Conservation (phyloP, 2,888 invertebrate genomes). For the Pachydiplax longipennis region DNA sequence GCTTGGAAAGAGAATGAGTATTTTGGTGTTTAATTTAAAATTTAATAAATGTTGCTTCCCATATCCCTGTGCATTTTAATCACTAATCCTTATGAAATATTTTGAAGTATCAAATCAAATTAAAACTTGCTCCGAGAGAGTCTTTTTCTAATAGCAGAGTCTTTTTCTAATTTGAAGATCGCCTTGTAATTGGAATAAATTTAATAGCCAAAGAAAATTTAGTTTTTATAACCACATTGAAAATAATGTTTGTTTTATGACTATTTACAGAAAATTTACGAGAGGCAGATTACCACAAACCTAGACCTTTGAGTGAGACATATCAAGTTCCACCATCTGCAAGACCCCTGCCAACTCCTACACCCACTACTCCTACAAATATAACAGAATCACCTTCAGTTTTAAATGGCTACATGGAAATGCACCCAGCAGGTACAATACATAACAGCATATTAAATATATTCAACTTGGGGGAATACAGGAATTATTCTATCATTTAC, state of each 20-base stretch:
- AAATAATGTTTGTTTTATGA: not conserved
- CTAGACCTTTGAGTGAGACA: conserved; percentile 61
- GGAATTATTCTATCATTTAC: not conserved
- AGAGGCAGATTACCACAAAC: conserved; percentile 60
- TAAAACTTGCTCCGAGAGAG: no score
- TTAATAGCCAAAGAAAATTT: no score
- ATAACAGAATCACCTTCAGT: conserved; percentile 33
- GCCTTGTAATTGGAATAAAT: no score
- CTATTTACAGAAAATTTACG: conserved; percentile 36
- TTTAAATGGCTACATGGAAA: conserved; percentile 61
- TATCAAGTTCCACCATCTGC: conserved; percentile 64
- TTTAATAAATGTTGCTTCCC: not conserved
- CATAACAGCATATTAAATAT: no score
- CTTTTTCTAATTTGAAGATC: no score
- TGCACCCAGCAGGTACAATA: conserved; percentile 61
- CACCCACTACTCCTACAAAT: conserved; percentile 49
- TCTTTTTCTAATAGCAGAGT: no score
- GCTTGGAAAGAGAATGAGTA: not conserved
- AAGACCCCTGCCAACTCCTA: conserved; percentile 59
- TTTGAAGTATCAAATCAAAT: not conserved
- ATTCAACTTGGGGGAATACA: no score
- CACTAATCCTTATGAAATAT: not conserved
- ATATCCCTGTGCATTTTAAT: not conserved
- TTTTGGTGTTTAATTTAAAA: not conserved
- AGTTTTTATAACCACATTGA: not conserved